Conservation (phyloP, 2,113 vertebrate genomes). For the Colius striatus region DNA sequence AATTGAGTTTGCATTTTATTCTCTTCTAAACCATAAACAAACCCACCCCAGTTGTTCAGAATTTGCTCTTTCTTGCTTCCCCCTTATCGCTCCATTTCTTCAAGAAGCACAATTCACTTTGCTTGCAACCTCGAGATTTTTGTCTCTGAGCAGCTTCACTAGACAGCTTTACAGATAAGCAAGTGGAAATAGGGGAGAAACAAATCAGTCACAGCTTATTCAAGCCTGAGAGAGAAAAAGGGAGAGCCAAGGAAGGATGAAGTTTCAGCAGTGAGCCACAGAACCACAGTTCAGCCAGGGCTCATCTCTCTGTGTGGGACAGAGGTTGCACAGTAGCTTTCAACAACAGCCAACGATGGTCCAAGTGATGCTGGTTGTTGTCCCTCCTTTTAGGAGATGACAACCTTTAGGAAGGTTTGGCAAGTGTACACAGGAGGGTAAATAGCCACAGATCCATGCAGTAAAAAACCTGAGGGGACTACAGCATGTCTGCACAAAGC, state of each 20-base stretch:
- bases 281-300: neutral
- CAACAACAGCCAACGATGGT: neutral
- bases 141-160: neutral
- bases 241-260: neutral
- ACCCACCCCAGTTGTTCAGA: accelerated
- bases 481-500: neutral
- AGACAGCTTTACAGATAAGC: neutral
- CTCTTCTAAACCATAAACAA: neutral
- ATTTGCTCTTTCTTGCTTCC: neutral
- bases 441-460: no score
- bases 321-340: neutral
- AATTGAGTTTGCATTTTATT: neutral
- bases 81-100: neutral
- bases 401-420: neutral
- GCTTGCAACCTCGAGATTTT: neutral
- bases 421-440: neutral
- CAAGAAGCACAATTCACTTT: neutral
- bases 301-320: neutral
- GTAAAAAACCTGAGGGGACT: neutral
- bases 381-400: neutral
- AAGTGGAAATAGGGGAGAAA: neutral
- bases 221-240: neutral
- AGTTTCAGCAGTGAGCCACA: neutral
- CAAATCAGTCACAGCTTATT: neutral
- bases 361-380: neutral